Evolutionary conservation across 2,113 vertebrate species (phyloP), one percentile per base, ranked within the genome.

Genomic region (Rhombomys opimus): DNA sequence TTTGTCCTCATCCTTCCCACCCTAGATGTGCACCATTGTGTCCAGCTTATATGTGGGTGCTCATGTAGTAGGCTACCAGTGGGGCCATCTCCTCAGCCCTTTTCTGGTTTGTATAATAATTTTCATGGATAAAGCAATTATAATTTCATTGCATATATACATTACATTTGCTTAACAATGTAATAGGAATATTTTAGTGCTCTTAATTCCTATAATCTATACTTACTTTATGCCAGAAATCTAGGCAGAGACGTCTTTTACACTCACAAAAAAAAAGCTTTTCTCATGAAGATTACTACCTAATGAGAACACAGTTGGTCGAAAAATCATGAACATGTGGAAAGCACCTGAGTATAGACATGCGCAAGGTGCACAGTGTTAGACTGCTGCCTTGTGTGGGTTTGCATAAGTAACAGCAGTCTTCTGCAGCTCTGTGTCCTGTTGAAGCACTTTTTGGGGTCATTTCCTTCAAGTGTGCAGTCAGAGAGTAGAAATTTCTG

Each of bases 141-240:
- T 1, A 63, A 20, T 89, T 80, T 91, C n/a, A 32, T 20, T 87
- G 57, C 57, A 57, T 15, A 30, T 18, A 68, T 91, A 14, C 13
- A 22, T 41, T 95, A 35, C 81, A 95, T 91, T 97, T 89, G 78
- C 11, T 91, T 94, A 87, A 84, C 13, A 81, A 70, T 78, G 52
- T 77, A 1, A 30, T 95, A 90, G 86, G 86, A 30, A 5, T 78
- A 52, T 78, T 78, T 78, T 23, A 78, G 77, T 96, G 25, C n/a
- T 90, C 38, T 73, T 96, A 90, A 93, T 96, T 95, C 20, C 89
- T 82, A 13, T 13, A 92, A 4, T 76, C 22, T 90, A 10, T 38
- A 46, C 57, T 84, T 41, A 54, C 57, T 80, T 41, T 82, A 8
- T 90, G 2, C 14, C 75, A 75, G 38, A 38, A 76, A 80, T 94